Evolutionary conservation across 2,113 vertebrate species (phyloP).

Genomic region (Pluvialis apricaria): DNA sequence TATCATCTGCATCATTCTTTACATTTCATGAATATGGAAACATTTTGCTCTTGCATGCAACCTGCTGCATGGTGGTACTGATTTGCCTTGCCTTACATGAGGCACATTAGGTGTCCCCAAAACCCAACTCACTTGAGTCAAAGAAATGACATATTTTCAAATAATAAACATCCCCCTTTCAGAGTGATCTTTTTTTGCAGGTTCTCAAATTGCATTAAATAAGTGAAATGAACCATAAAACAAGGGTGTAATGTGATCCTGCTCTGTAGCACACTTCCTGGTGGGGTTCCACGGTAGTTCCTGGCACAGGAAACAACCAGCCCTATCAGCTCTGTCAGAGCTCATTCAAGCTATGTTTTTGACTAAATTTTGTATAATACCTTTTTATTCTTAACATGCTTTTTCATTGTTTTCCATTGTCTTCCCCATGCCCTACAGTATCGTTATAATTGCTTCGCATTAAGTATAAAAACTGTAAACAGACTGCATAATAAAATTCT

Average conservation of each 20-base stretch:
- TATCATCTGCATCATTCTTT: not conserved
- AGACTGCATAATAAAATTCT: not conserved
- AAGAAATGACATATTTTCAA: constrained; percentile 54
- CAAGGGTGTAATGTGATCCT: constrained; percentile 75
- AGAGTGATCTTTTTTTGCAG: constrained; percentile 66
- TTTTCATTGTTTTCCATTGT: constrained; percentile 29
- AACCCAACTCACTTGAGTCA: constrained; percentile 49
- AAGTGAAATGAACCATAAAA: constrained; percentile 81
- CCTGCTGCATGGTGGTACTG: not conserved
- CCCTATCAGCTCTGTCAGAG: constrained; percentile 55
- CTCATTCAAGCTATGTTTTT: constrained; percentile 70
- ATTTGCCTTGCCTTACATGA: not conserved
- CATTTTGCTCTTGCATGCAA: not conserved
- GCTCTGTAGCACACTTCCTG: constrained; percentile 72
- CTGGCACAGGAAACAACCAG: constrained; percentile 75
- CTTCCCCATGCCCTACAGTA: not conserved
- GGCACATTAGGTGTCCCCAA: constrained; percentile 7
- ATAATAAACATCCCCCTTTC: constrained; percentile 59
- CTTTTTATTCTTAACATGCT: constrained; percentile 32
- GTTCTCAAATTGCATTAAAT: constrained; percentile 77
- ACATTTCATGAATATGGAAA: not conserved
- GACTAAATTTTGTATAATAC: constrained; percentile 51
- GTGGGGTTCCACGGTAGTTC: constrained; percentile 74
- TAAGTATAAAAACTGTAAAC: not conserved
- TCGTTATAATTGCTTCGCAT: not conserved